Evolutionary conservation across 2,888 invertebrate genomes (phyloP).

Genomic region (Aleiodes leptofemur): DNA sequence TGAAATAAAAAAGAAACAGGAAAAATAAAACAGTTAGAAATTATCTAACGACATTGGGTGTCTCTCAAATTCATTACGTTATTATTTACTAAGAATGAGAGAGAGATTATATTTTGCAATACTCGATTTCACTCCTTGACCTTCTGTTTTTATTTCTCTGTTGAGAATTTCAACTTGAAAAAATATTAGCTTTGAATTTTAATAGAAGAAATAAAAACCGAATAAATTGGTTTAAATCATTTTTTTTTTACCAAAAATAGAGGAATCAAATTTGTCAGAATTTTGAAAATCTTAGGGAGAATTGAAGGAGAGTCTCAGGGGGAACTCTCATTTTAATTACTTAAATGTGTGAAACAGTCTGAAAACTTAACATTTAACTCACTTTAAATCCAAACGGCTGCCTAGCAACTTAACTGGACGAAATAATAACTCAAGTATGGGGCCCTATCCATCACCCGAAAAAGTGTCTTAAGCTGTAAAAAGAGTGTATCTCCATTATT

Average conservation of each 20-base stretch:
- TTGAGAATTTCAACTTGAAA: background rate
- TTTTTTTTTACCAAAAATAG: no score
- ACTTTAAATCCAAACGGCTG: no score
- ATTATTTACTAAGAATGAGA: constrained; percentile 21
- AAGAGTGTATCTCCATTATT: no score
- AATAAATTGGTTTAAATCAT: no score
- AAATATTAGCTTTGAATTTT: background rate
- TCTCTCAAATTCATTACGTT: background rate
- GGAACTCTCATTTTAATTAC: no score
- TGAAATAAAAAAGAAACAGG: background rate
- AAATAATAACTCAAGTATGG: no score
- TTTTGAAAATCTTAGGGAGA: no score
- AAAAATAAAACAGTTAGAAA: constrained; percentile 2
- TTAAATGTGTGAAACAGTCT: background rate
- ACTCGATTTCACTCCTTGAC: constrained; percentile 37
- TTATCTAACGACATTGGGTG: constrained; percentile 6
- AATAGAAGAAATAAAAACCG: no score
- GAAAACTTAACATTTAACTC: background rate
- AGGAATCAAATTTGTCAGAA: no score
- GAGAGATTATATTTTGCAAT: constrained; percentile 26
- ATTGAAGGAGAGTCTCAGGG: no score
- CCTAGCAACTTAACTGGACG: no score
- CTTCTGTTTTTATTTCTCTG: background rate
- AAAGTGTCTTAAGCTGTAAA: no score
- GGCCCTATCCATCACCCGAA: background rate